A percentile compares a stretch with the other conserved stretches of the same genome.
These are phyloP conservation scores for Coboldia fuscipes DNA, from an alignment of 1,140 invertebrate genomes.

Conservation along the genomic window DNA sequence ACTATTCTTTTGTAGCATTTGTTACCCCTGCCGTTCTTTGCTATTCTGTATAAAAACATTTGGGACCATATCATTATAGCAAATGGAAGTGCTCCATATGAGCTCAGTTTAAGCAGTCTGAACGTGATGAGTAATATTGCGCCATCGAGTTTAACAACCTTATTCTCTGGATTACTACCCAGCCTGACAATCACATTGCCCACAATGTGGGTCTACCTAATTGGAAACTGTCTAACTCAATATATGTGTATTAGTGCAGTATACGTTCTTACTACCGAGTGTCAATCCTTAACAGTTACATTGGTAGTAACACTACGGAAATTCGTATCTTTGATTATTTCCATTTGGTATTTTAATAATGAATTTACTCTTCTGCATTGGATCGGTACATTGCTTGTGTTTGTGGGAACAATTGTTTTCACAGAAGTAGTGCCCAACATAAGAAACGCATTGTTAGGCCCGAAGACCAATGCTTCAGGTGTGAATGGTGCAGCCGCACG, in stretches of 20 bases:
- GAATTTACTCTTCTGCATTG: slow-evolving; percentile 84
- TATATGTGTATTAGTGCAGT: slow-evolving; percentile 91
- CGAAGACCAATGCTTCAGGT: too few relatives aligned
- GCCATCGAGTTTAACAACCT: too few relatives aligned
- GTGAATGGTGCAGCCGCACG: too few relatives aligned
- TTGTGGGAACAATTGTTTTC: slow-evolving; percentile 82
- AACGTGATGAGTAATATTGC: too few relatives aligned
- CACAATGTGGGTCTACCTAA: slow-evolving; percentile 52
- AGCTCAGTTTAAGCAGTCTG: slow-evolving; percentile 23
- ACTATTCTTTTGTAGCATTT: slow-evolving; percentile 38
- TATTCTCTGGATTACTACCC: too few relatives aligned
- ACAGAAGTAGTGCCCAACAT: slow-evolving; percentile 52
- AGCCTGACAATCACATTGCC: slow-evolving; percentile 38
- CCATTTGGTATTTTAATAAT: slow-evolving; percentile 90
- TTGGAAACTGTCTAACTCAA: slow-evolving; percentile 79
- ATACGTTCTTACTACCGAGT: slow-evolving; percentile 83
- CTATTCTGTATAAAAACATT: slow-evolving; percentile 53
- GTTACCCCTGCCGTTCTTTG: slow-evolving; percentile 70
- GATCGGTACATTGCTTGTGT: slow-evolving; percentile 79
- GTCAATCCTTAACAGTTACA: slow-evolving; percentile 84
- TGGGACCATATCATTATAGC: slow-evolving; percentile 41
- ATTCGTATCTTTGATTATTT: slow-evolving; percentile 85
- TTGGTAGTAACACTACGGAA: slow-evolving; percentile 89
- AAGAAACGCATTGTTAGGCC: too few relatives aligned
- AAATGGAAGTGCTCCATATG: slow-evolving; percentile 27